These are phyloP conservation scores for Budorcas taxicolor DNA, from an alignment of 2,113 vertebrate genomes.

Conservation along the genomic window DNA sequence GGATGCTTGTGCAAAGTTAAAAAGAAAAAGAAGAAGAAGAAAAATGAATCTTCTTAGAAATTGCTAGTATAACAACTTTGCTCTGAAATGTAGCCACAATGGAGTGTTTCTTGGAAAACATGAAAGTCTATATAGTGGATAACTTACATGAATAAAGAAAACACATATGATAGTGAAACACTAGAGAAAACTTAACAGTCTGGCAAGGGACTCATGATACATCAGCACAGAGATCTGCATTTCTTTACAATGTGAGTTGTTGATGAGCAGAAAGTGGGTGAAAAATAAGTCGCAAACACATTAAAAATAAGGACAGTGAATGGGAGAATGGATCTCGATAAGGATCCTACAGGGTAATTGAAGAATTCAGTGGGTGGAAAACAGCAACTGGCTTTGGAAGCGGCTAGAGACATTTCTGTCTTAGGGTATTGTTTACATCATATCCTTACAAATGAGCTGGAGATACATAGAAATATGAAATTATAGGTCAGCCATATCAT, in stretches of 20 bases:
- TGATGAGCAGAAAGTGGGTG: not conserved
- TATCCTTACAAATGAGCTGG: not conserved
- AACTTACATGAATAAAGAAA: not conserved
- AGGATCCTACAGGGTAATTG: fast-evolving
- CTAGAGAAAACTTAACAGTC: not conserved
- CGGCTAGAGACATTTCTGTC: not conserved
- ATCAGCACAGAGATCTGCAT: not conserved
- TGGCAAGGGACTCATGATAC: not conserved
- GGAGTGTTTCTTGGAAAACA: not conserved
- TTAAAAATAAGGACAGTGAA: not conserved
- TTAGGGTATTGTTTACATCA: not conserved
- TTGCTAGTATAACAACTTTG: not conserved
- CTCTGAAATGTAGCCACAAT: not conserved
- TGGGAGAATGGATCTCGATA: fast-evolving
- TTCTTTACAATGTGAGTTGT: not conserved
- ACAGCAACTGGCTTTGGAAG: not conserved
- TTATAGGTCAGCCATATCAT: not conserved
- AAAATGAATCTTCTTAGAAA: not conserved
- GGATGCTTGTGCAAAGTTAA: not conserved
- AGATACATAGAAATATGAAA: not conserved
- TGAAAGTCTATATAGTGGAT: not conserved
- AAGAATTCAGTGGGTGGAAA: not conserved
- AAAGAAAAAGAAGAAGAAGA: not conserved
- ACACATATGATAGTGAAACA: not conserved
- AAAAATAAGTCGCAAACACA: not conserved